Base-by-base conservation (phyloP, 2,797 vertebrate genomes). In the Phoeniculus purpureus region DNA sequence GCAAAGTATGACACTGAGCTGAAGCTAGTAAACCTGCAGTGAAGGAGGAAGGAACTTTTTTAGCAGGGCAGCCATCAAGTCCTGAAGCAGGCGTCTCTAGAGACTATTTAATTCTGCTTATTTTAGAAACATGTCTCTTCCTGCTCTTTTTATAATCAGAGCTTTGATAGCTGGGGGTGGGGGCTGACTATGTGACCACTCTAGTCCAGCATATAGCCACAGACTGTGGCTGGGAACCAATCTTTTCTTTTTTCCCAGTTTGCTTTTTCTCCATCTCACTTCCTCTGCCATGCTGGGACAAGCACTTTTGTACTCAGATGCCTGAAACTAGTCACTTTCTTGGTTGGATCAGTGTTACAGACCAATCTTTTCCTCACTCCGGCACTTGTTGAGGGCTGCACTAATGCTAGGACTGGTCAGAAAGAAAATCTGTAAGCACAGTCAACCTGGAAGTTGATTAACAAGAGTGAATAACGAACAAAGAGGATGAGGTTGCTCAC, bases 121-220 rank as follows among this genome's bases (percentile, higher is more conserved):
- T 89, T 96, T 94, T 94, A 94, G 93, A 82, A 94, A 78, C 7
- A 0, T 65, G 23, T 77, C 65, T 90, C 84, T 96, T 95, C 81
- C 93, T 92, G 94, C 73, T 77, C 55, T 50, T 75, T 43, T 67
- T 89, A 79, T 89, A 91, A 79, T 21, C 73, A 66, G 37, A 91
- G 59, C 43, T 18, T 22, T 62, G 59, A 34, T 87, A 80, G 34
- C 59, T 68, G 73, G 21, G 66, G 14, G 62, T 85, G 81, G 76
- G 65, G 70, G 62, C 76, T 76, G 72, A 40, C 75, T 71, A 37
- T 76, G 66, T 80, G 79, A 65, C 76, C 90, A 32, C 32, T 21
- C 32, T 9, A 61, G 92, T 60, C 76, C 65, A 60, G 64, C 52
- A n/a, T 40, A 48, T 20, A 72, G 26, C 21, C 11, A 18, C 1